Base-by-base conservation (phyloP, 2,113 vertebrate species). In the Paramisgurnus dabryanus region DNA sequence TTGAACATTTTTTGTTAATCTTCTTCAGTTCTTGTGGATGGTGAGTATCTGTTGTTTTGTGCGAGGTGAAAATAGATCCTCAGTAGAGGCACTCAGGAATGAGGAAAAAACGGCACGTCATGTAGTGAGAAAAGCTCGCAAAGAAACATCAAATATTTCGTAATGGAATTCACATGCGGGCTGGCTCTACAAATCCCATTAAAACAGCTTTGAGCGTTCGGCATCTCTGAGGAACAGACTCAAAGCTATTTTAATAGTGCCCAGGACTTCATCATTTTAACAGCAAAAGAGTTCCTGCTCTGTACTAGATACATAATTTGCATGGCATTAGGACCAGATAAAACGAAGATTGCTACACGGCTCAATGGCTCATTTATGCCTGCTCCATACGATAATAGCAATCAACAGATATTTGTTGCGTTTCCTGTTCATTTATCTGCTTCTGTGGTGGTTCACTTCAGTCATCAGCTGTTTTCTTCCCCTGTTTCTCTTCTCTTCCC, bases 151-250 rank as follows among this genome's bases (percentile, higher is more conserved):
- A 82, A 85, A 86, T 86, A 79, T 85, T 82, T 85, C 75, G 79
- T 85, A 86, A 88, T 85, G 86, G 86, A 84, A 87, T 86, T 85
- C 82, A 84, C 64, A 82, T 73, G 87, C 81, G 58, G 83, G 58
- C 78, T 67, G 49, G 80, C 83, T 86, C 82, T 84, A 85, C 84
- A 87, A 87, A 88, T 86, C 82, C 85, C 83, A 84, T 87, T 88
- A 87, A 89, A 86, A 72, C 76, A 81, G 86, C 87, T 89, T 86
- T 84, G 82, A 83, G 82, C 85, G 67, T 69, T 77, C 80, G 27
- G 57, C 73, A 70, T 87, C 81, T 84, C 74, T 22, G 60, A 76
- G 86, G 60, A 82, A 72, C 82, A 79, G 78, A 74, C 76, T 80
- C 86, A 81, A 65, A 78, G 80, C 84, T 81, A 84, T 83, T 83